A percentile compares a stretch with the other conserved stretches of the same genome.
Conservation (phyloP, 1,140 invertebrate species). For the Brachionus calyciflorus region DNA sequence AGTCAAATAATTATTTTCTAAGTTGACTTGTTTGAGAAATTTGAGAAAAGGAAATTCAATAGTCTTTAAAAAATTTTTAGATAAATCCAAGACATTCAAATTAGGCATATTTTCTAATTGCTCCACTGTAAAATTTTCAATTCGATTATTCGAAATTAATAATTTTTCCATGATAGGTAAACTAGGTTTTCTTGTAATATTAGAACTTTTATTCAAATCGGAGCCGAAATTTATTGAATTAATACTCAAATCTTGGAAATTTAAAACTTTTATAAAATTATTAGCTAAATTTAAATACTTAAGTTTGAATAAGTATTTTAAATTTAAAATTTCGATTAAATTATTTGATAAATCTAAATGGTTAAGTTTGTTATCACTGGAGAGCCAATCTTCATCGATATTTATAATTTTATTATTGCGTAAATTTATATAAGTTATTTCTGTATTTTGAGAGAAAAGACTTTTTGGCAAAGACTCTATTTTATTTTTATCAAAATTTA, state of each 20-base stretch:
- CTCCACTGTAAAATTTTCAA: not conserved
- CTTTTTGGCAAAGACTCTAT: too few species aligned
- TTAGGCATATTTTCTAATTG: not conserved
- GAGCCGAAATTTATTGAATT: not conserved
- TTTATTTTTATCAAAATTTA: too few species aligned
- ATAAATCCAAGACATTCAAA: not conserved
- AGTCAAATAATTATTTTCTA: not conserved
- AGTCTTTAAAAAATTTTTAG: not conserved
- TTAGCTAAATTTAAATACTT: not conserved
- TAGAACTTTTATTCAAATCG: not conserved
- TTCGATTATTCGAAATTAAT: not conserved
- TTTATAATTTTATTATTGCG: not conserved
- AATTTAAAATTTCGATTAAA: not conserved
- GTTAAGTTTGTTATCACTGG: not conserved
- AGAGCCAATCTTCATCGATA: not conserved
- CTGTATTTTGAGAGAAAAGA: not conserved
- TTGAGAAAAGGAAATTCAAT: not conserved
- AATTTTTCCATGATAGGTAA: too few species aligned
- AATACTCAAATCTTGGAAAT: too few species aligned
- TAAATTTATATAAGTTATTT: not conserved
- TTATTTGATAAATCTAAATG: conserved; percentile 10
- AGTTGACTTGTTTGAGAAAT: not conserved
- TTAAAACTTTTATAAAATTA: too few species aligned
- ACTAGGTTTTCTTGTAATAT: too few species aligned
- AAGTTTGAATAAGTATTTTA: not conserved